Base-by-base conservation (phyloP, 2,888 invertebrate genomes). In the Thalpophila matura region DNA sequence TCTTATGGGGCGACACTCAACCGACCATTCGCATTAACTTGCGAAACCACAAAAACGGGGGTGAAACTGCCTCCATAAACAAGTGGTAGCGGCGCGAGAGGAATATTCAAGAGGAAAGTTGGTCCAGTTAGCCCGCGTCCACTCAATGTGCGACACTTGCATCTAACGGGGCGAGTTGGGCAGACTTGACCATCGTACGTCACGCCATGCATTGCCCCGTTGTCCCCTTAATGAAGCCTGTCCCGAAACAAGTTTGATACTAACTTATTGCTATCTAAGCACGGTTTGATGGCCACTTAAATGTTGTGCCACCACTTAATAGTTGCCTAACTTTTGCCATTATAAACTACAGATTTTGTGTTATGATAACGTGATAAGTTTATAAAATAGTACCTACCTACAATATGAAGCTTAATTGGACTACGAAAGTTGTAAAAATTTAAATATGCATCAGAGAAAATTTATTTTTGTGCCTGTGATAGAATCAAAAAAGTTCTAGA, bases 31-130 rank as follows among this genome's bases (percentile, higher is more conserved):
- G 75, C 86, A 84, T 83, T 83, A 93, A 93, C 88, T 94, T 90
- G 84, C 70, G 81, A 85, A 81, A 83, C 92, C 92, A 85, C 92
- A 91, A 89, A 90, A 88, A 88, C 84, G 81, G 82, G 84, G 86
- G 80, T 82, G 81, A 90, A 82, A 84, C 87, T 86, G 81, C 71
- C 83, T 84, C 89, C 89, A 92, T 94, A 93, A 94, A 94, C 92
- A 92, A 91, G 89, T 83, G 82, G 80, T 76, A 57, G 80, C 70
- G 80, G 83, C 86, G 85, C 86, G 88, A 75, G 80, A 76, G 87
- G 92, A 93, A 94, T 94, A 94, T 94, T 94, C 93, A 94, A 89
- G 89, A 90, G 93, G 87, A 92, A 95, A 95, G 91, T 94, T 94
- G 67, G 80, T 77, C 83, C 82, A 79, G 80, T 80, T 80, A 72